Evolutionary conservation across 2,113 vertebrate genomes (phyloP).

Genomic region (Chelonoidis abingdonii): DNA sequence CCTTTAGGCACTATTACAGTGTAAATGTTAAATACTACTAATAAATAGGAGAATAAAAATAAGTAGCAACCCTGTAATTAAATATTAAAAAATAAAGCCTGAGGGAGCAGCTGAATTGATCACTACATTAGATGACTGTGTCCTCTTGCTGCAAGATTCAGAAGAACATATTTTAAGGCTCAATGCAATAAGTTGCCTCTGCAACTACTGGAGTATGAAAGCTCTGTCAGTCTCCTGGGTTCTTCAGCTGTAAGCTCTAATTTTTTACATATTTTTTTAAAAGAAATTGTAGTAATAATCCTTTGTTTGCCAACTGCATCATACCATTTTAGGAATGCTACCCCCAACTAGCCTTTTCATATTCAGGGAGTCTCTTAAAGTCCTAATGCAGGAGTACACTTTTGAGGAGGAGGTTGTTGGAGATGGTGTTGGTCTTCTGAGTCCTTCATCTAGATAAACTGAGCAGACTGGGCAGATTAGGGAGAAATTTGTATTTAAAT

Average conservation of each 20-base stretch:
- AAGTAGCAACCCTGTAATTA: neutral
- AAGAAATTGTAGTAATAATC: neutral
- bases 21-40: neutral
- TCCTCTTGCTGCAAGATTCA: slow-evolving; percentile 3
- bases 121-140: neutral
- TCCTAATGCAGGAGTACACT: neutral
- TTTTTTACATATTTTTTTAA: neutral
- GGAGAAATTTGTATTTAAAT: neutral
- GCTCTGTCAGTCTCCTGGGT: neutral
- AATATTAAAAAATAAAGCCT: neutral
- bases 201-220: neutral
- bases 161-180: neutral
- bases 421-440: neutral
- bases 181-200: neutral
- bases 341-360: neutral
- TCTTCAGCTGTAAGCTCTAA: neutral
- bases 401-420: neutral
- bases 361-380: neutral
- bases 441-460: neutral
- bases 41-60: slow-evolving; percentile 8
- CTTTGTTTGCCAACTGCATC: neutral
- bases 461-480: neutral
- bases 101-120: neutral
- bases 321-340: neutral
- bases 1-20: neutral